Conservation (phyloP, 2,797 vertebrate genomes). For the Okamejei kenojei region DNA sequence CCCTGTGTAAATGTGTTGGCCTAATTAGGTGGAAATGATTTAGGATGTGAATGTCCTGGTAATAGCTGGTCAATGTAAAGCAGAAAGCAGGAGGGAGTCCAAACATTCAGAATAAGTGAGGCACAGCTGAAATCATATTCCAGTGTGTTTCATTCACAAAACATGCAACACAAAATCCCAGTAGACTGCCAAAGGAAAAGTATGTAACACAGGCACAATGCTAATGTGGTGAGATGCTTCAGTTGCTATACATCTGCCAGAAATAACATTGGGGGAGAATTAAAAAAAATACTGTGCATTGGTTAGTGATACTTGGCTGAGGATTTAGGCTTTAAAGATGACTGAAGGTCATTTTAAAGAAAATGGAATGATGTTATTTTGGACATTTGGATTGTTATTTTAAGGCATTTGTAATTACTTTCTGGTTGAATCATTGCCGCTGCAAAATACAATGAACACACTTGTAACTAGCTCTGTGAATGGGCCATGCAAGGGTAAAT, state of each 20-base stretch:
- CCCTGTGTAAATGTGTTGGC: no score
- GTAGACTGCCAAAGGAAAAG: background rate
- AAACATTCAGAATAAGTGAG: background rate
- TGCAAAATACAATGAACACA: background rate
- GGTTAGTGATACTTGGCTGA: background rate
- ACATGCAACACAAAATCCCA: background rate
- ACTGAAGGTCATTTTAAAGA: background rate
- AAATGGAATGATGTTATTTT: background rate
- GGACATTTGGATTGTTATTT: background rate
- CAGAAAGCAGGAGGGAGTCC: no score
- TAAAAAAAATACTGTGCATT: background rate
- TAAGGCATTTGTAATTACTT: background rate
- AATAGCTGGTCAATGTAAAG: no score
- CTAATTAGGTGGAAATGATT: no score
- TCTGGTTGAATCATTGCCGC: background rate
- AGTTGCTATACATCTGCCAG: background rate
- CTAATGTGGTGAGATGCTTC: background rate
- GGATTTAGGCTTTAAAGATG: background rate
- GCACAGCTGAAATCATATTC: background rate
- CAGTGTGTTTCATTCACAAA: background rate
- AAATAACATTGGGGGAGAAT: background rate
- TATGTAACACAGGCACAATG: background rate
- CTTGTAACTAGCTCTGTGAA: background rate
- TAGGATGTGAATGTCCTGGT: no score
- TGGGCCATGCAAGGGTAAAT: background rate